Conservation (phyloP, 2,113 vertebrate species). For the Aythya baeri region DNA sequence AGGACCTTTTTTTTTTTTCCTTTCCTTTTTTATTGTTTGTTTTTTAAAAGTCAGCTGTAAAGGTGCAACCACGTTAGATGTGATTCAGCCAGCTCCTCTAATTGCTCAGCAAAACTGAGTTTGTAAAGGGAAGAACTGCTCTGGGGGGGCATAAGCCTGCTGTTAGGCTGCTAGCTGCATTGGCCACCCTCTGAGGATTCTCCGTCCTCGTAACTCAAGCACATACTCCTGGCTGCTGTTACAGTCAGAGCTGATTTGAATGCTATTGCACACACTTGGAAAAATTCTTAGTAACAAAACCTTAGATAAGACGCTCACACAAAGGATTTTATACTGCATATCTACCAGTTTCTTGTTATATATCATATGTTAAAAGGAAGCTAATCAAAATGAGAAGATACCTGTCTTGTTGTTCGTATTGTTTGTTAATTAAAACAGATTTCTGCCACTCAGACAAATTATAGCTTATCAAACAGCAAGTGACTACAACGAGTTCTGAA, state of each 20-base stretch:
- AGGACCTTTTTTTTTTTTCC: background rate
- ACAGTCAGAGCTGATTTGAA: background rate
- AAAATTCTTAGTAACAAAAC: background rate
- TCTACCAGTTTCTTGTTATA: background rate
- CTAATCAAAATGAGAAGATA: background rate
- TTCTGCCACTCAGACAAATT: background rate
- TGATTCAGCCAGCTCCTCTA: background rate
- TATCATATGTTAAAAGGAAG: background rate
- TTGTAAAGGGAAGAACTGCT: background rate
- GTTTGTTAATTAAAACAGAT: background rate
- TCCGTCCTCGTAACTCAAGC: background rate
- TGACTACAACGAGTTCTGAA: background rate
- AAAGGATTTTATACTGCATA: background rate
- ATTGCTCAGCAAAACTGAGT: background rate
- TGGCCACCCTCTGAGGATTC: background rate
- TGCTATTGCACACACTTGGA: background rate
- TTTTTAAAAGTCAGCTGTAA: background rate
- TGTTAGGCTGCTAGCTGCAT: rapidly evolving
- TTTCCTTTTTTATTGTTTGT: background rate
- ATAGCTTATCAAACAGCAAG: background rate
- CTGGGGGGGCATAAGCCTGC: background rate
- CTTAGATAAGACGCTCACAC: background rate
- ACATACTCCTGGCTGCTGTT: background rate
- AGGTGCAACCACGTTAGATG: background rate
- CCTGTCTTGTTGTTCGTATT: background rate